phyloP scores from a whole-genome alignment of 2,888 invertebrate genomes.

The Iphiclides podalirius region DNA sequence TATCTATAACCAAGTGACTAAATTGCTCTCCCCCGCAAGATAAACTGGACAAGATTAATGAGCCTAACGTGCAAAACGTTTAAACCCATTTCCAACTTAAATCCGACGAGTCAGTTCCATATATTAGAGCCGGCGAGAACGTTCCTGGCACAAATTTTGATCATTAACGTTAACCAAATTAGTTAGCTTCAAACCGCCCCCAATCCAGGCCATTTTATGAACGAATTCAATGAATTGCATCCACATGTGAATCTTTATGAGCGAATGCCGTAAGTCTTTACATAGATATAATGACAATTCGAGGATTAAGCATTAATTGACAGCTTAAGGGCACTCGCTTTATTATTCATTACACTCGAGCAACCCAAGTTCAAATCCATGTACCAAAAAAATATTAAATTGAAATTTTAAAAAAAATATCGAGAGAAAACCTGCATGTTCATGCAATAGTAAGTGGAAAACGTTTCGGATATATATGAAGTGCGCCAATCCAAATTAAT shows the following conservation, averaged over 20 bases:
- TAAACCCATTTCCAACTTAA: slow-evolving; percentile 77
- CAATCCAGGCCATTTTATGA: slow-evolving; percentile 53
- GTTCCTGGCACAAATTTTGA: slow-evolving; percentile 74
- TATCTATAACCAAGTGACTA: slow-evolving; percentile 33
- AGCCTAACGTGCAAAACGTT: slow-evolving; percentile 78
- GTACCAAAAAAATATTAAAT: no score
- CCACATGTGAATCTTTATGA: slow-evolving; percentile 39
- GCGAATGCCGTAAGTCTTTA: slow-evolving; percentile 26
- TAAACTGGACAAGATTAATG: slow-evolving; percentile 77
- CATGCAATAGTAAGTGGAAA: no score
- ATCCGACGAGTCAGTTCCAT: slow-evolving; percentile 79
- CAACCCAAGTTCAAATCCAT: no score
- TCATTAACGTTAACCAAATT: slow-evolving; percentile 78
- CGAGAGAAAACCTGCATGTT: no score
- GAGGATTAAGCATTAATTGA: slow-evolving; percentile 26
- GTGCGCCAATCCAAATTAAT: no score
- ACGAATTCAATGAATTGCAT: slow-evolving; percentile 59
- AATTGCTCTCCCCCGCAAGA: slow-evolving; percentile 60
- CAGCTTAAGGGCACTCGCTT: no score
- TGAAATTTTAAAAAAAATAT: no score
- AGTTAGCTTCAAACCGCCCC: slow-evolving; percentile 68
- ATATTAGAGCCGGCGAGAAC: slow-evolving; percentile 72
- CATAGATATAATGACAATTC: slow-evolving; percentile 30
- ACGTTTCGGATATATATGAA: no score
- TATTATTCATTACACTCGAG: no score